Evolutionary conservation across 64 coral and sea anemone species (phyloP).

Genomic region (Actinia tenebrosa): DNA sequence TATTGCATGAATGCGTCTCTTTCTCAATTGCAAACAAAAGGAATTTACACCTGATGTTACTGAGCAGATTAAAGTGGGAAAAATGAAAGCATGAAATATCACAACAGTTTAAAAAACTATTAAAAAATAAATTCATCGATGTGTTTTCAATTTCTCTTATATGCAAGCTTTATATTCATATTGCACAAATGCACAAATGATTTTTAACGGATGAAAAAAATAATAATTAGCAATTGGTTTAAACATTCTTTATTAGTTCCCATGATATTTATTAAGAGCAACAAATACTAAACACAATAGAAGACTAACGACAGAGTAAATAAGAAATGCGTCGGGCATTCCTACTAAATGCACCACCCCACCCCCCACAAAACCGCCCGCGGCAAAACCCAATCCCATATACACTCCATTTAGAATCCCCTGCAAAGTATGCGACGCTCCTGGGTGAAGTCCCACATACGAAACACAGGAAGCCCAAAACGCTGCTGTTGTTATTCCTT

Average conservation of each 20-base stretch:
- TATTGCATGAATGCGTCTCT: neutral
- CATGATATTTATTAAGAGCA: conserved; percentile 39
- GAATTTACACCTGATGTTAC: neutral
- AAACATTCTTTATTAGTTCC: conserved; percentile 2
- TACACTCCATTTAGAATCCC: conserved; percentile 85
- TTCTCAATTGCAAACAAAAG: neutral
- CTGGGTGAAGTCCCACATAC: conserved; percentile 83
- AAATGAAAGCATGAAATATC: neutral
- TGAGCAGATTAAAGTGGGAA: neutral
- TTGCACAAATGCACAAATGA: too few species aligned
- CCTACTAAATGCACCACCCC: conserved; percentile 53
- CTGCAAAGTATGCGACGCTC: conserved; percentile 80
- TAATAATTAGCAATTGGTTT: neutral
- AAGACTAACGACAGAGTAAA: conserved; percentile 58
- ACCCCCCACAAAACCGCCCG: conserved; percentile 76
- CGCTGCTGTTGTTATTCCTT: conserved; percentile 94
- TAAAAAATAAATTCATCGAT: too few species aligned
- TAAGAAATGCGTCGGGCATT: conserved; percentile 63
- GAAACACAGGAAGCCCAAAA: conserved; percentile 96
- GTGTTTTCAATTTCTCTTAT: too few species aligned
- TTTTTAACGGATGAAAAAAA: neutral
- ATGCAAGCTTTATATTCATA: too few species aligned
- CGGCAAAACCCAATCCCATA: conserved; percentile 83
- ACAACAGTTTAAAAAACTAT: too few species aligned
- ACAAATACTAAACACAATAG: conserved; percentile 38